A percentile compares a stretch with the other conserved stretches of the same genome.
These are phyloP conservation scores for Athene noctua DNA, from an alignment of 2,113 vertebrate species.

Conservation along the genomic window DNA sequence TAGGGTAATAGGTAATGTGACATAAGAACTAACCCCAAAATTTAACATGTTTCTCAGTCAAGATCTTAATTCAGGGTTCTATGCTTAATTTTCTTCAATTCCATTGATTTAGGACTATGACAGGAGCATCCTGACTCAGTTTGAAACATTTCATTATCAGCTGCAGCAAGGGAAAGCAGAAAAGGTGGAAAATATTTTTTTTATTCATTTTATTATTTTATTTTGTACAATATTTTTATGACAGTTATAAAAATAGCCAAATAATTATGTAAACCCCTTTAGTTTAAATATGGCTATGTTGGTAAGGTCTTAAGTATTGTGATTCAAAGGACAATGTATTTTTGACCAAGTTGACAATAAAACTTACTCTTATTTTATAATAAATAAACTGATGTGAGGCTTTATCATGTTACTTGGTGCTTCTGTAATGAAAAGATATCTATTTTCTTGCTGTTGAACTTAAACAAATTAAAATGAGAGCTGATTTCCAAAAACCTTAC, in stretches of 20 bases:
- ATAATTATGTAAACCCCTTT: neutral
- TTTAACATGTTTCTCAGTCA: neutral
- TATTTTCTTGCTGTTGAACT: neutral
- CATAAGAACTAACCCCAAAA: neutral
- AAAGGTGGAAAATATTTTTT: neutral
- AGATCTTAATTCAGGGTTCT: neutral
- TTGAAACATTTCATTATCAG: neutral
- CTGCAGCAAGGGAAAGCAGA: neutral
- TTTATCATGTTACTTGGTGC: neutral
- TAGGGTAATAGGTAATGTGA: neutral
- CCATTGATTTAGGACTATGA: neutral
- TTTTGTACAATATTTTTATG: neutral
- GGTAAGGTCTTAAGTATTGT: neutral
- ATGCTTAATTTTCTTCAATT: neutral
- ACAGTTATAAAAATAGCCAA: neutral
- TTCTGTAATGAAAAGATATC: neutral
- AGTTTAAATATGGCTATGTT: neutral
- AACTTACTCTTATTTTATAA: neutral
- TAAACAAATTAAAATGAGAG: neutral
- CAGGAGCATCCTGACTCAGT: neutral
- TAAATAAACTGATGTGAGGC: neutral
- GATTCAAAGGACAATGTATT: neutral
- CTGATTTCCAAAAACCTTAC: neutral
- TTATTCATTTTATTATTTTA: neutral
- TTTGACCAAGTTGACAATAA: neutral